Base-by-base conservation (phyloP, 2,113 vertebrate species). In the Epinephelus moara region DNA sequence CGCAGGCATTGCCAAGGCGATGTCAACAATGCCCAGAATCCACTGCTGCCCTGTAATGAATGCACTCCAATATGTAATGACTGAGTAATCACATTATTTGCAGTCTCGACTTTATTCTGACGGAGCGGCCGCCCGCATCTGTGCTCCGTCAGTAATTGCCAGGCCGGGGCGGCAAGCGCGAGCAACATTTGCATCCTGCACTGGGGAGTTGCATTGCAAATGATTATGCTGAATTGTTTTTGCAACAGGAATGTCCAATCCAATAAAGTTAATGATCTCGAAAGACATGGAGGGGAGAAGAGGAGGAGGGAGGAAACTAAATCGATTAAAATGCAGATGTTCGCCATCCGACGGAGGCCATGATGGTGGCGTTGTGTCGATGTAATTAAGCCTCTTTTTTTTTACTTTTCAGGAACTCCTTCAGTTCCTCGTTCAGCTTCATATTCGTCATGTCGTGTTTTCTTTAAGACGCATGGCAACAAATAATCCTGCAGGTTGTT, bases 181-280 rank as follows among this genome's bases (percentile, higher is more conserved):
- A 78, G 90, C 80, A 9, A 87, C 83, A 92, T 95, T 95, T 93
- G 89, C 89, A 92, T 94, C 80, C 81, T 19, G 78, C 92, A 84
- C 89, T 59, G 77, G 93, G 94, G 93, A 94, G 81, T 81, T 85
- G 87, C 90, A 80, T 80, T 69, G 88, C 86, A 91, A 92, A 94
- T 94, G 87, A 94, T 94, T 94, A 88, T 94, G 86, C 92, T 90
- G 92, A 93, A 95, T 94, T 94, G 94, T 95, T 95, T 95, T 93
- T 94, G 93, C 93, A 93, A 92, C 91, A 94, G 87, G 91, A 94
- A 93, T 92, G 93, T 95, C 91, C 91, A 77, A 92, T 77, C 85
- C 93, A 95, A 95, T 95, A 93, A 95, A 95, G 91, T 93, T 95
- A 95, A 95, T 95, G 94, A 94, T 93, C 91, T 94, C 91, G 93